Evolutionary conservation across 2,888 invertebrate genomes (phyloP).

Genomic region (Ophioninae sp.): DNA sequence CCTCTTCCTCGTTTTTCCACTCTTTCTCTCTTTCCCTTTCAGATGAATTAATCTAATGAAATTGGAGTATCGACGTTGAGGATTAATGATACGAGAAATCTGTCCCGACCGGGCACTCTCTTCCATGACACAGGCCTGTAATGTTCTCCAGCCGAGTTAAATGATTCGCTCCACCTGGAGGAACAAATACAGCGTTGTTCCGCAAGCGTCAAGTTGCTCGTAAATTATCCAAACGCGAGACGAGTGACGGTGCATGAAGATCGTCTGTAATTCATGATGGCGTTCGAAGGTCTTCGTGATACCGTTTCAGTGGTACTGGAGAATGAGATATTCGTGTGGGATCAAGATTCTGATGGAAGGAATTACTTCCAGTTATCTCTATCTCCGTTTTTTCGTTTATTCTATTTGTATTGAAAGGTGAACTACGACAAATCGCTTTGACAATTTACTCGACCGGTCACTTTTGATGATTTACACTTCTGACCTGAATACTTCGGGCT

Average conservation of each 20-base stretch:
- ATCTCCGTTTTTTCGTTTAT: neutral
- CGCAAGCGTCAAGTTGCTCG: slow-evolving; percentile 18
- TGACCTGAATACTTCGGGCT: slow-evolving; percentile 29
- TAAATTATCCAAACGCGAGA: slow-evolving; percentile 36
- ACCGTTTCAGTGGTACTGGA: neutral
- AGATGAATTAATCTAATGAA: slow-evolving; percentile 58
- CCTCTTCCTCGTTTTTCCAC: neutral
- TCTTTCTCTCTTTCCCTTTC: slow-evolving; percentile 5
- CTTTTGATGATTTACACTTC: slow-evolving; percentile 28
- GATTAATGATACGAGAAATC: slow-evolving; percentile 47
- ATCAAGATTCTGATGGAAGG: neutral
- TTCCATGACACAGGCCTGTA: neutral
- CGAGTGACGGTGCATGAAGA: slow-evolving; percentile 60
- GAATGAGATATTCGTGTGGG: neutral
- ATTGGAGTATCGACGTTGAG: slow-evolving; percentile 54
- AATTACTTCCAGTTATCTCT: too few relatives aligned
- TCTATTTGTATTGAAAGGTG: neutral
- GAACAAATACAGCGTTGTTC: slow-evolving; percentile 19
- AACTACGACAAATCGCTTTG: slow-evolving; percentile 3
- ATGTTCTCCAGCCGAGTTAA: slow-evolving; percentile 19
- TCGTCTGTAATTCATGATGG: slow-evolving; percentile 46
- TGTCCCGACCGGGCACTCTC: slow-evolving; percentile 24
- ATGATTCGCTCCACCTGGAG: slow-evolving; percentile 3
- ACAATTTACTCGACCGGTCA: neutral
- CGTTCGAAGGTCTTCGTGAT: slow-evolving; percentile 6